phyloP scores from a whole-genome alignment of 2,113 vertebrate genomes.

The Irena cyanogastra region DNA sequence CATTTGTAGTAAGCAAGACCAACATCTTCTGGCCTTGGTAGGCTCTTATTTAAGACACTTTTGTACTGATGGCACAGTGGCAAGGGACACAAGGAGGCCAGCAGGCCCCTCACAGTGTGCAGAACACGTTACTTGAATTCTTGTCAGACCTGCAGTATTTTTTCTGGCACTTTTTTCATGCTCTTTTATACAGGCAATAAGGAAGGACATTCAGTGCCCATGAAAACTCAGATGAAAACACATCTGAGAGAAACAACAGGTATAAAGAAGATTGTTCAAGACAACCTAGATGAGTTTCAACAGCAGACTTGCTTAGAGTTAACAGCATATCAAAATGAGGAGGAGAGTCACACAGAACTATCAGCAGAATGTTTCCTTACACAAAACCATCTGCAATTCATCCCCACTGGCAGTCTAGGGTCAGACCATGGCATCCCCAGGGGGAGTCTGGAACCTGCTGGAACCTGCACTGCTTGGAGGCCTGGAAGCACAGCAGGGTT shows the following conservation, averaged over 20 bases:
- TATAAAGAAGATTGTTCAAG: neutral
- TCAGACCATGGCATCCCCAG: neutral
- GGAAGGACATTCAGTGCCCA: neutral
- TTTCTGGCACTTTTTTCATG: neutral
- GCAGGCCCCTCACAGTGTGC: neutral
- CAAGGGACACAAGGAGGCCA: neutral
- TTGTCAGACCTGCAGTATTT: rapidly evolving
- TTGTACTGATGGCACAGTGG: neutral
- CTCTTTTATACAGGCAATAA: neutral
- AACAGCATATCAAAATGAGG: neutral
- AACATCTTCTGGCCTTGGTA: neutral
- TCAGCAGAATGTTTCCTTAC: neutral
- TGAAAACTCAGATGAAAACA: neutral
- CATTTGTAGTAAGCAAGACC: neutral
- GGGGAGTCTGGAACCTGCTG: neutral
- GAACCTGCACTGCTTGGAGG: neutral
- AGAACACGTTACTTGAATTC: neutral
- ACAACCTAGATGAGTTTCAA: neutral
- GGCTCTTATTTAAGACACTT: neutral
- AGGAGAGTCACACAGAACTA: neutral
- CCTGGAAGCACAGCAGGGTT: neutral
- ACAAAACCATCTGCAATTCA: neutral
- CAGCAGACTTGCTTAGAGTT: neutral
- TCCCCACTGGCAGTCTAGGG: neutral
- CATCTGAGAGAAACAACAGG: neutral